Conservation (phyloP, 92 coral and sea anemone genomes). For the Umimayanthus chanpuru region DNA sequence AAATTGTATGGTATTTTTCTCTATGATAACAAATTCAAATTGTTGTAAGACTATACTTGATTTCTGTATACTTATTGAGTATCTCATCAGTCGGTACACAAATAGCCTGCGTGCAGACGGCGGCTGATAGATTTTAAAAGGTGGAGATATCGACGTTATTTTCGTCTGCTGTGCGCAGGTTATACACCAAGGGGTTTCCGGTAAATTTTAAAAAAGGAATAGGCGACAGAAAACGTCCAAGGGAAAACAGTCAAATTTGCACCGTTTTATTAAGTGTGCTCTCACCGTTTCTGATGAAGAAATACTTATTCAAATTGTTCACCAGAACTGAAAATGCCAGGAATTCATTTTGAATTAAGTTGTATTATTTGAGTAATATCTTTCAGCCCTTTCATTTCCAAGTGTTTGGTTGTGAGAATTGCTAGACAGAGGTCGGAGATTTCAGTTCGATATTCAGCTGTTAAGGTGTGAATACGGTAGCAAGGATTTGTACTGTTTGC, state of each 20-base stretch:
- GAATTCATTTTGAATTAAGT: neutral
- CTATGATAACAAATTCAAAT: neutral
- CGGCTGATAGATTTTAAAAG: too few relatives aligned
- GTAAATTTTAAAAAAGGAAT: neutral
- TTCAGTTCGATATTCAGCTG: neutral
- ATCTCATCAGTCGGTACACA: neutral
- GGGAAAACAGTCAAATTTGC: too few relatives aligned
- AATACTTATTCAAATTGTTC: neutral
- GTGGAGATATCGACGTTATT: too few relatives aligned
- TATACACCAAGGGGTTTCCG: neutral
- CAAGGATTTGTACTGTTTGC: neutral
- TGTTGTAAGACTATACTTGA: neutral
- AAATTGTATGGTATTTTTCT: neutral
- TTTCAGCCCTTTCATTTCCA: neutral
- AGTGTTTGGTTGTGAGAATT: neutral
- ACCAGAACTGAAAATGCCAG: neutral
- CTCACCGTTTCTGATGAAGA: neutral
- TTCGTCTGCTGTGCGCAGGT: too few relatives aligned
- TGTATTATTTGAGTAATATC: neutral
- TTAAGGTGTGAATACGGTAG: neutral
- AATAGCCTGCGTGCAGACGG: too few relatives aligned
- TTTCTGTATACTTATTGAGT: neutral
- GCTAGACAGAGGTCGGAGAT: neutral
- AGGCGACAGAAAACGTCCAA: too few relatives aligned
- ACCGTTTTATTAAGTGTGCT: neutral